These are phyloP conservation scores for Oscheius onirici DNA, from an alignment of 2,888 invertebrate genomes.

Conservation along the genomic window DNA sequence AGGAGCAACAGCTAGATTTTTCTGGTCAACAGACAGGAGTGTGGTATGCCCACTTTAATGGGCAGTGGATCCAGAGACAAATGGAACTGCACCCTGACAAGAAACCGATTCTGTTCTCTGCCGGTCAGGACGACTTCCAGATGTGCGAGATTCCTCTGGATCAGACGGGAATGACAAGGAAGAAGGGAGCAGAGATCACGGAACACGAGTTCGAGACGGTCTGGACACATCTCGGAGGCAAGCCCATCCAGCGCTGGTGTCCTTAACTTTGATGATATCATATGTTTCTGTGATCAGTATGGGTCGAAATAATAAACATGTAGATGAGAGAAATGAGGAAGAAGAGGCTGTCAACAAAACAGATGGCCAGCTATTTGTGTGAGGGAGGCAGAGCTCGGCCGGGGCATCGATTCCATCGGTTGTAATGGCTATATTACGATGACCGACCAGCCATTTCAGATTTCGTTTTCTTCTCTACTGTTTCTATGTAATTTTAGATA, in stretches of 20 bases:
- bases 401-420: slow-evolving; percentile 16
- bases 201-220: slow-evolving; percentile 93
- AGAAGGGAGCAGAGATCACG: slow-evolving; percentile 87
- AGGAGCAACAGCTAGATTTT: slow-evolving; percentile 72
- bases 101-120: slow-evolving; percentile 85
- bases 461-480: not conserved
- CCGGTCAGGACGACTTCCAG: slow-evolving; percentile 97
- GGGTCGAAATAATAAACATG: no score
- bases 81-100: slow-evolving; percentile 96
- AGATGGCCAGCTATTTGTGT: not conserved
- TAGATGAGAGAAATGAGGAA: no score
- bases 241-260: slow-evolving; percentile 28
- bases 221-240: slow-evolving; percentile 83
- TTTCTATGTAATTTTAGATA: not conserved
- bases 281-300: no score
- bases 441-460: not conserved
- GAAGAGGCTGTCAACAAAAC: not conserved
- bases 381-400: not conserved
- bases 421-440: slow-evolving; percentile 14
- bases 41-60: slow-evolving; percentile 99
- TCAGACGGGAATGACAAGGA: slow-evolving; percentile 87
- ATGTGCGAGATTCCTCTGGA: slow-evolving; percentile 97
- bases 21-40: slow-evolving; percentile 78
- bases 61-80: slow-evolving; percentile 94
- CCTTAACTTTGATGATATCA: not conserved